These are phyloP conservation scores for Zaprionus inermis DNA, from an alignment of 1,140 invertebrate species.

Conservation along the genomic window DNA sequence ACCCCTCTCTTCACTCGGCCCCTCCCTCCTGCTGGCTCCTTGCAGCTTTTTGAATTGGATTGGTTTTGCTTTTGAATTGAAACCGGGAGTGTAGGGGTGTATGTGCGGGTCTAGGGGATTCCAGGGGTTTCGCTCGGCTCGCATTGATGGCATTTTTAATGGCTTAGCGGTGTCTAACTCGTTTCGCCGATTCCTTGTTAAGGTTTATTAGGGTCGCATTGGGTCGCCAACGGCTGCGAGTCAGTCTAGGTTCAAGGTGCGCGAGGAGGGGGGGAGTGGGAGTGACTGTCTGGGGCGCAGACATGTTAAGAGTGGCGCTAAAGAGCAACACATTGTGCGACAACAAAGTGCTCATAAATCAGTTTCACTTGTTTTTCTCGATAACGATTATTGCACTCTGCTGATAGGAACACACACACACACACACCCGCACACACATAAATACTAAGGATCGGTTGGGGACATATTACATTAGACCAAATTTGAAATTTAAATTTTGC, in stretches of 20 bases:
- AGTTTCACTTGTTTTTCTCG: conserved; percentile 64
- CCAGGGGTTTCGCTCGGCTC: conserved; percentile 19
- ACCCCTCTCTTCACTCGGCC: too few species aligned
- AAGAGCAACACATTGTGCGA: conserved; percentile 54
- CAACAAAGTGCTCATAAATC: conserved; percentile 63
- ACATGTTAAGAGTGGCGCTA: conserved; percentile 51
- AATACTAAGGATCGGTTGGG: conserved; percentile 13
- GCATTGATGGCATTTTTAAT: conserved; percentile 77
- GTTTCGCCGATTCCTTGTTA: conserved; percentile 48
- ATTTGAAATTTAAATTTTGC: conserved; percentile 23
- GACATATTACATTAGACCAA: conserved; percentile 15
- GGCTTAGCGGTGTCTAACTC: conserved; percentile 60
- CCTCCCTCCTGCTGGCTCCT: too few species aligned
- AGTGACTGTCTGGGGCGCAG: conserved; percentile 29
- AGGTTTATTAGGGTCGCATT: conserved; percentile 46
- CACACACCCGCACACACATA: conserved; percentile 11
- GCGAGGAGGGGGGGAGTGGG: neutral
- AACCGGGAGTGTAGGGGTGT: neutral
- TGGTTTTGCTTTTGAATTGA: conserved; percentile 31
- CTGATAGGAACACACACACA: conserved; percentile 20
- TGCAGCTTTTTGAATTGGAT: conserved; percentile 63
- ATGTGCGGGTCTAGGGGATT: neutral
- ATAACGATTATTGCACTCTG: conserved; percentile 71
- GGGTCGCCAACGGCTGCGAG: conserved; percentile 32
- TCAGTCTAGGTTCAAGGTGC: neutral